Conservation (phyloP, 1,140 invertebrate genomes). For the Hypsibius dujardini region DNA sequence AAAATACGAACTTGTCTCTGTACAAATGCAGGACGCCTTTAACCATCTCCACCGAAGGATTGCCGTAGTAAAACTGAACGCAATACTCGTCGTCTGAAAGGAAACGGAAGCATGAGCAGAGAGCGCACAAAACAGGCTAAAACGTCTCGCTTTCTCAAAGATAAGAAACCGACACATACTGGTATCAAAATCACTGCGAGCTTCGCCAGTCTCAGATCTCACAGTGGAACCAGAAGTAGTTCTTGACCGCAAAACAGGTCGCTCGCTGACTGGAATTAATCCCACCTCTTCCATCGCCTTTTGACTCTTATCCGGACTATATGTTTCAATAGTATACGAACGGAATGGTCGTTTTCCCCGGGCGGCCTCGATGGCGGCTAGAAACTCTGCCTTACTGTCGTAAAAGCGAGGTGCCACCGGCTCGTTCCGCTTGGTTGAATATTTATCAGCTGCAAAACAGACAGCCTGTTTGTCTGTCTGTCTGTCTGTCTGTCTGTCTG, state of each 20-base stretch:
- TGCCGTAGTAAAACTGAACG: slow-evolving; percentile 68
- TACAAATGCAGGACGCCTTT: slow-evolving; percentile 89
- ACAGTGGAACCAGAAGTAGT: neutral
- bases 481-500: too few relatives aligned
- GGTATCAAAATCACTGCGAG: neutral
- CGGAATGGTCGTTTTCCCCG: neutral
- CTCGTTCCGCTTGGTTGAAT: neutral
- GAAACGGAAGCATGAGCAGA: neutral
- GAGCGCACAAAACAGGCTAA: too few relatives aligned
- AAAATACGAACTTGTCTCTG: slow-evolving; percentile 59
- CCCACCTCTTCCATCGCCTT: neutral
- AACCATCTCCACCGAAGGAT: slow-evolving; percentile 85
- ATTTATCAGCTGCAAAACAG: neutral
- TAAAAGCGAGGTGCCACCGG: neutral
- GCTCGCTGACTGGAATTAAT: neutral
- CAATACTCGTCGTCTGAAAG: slow-evolving; percentile 5
- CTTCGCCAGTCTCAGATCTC: neutral
- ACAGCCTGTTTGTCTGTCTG: neutral
- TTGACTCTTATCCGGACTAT: neutral
- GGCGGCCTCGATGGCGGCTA: neutral
- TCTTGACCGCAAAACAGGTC: neutral
- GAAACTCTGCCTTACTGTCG: slow-evolving; percentile 2
- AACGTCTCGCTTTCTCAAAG: too few relatives aligned
- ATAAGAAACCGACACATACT: too few relatives aligned
- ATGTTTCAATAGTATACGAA: neutral